A percentile compares a stretch with the other conserved stretches of the same genome.
Evolutionary conservation across 2,797 vertebrate genomes (phyloP).

Genomic region (Chrosomus eos): DNA sequence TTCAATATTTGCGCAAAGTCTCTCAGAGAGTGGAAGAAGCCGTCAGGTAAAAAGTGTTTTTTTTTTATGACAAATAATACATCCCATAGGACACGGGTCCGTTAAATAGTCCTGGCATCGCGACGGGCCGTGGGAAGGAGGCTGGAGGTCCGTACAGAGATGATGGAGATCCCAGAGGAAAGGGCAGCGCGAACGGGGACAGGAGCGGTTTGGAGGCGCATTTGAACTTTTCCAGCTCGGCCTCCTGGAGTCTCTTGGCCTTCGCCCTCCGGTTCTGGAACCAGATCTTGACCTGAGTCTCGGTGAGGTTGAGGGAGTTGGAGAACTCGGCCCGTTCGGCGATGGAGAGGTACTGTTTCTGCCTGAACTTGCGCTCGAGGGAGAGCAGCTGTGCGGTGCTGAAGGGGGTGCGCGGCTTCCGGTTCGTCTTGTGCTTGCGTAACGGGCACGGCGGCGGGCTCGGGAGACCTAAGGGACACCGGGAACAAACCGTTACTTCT

Average conservation of each 20-base stretch:
- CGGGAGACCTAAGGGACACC: constrained; percentile 73
- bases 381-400: constrained; percentile 87
- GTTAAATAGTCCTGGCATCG: constrained; percentile 82
- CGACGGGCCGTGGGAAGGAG: constrained; percentile 78
- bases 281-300: constrained; percentile 90
- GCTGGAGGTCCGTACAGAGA: constrained; percentile 74
- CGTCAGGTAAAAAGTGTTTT: constrained; percentile 26
- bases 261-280: constrained; percentile 88
- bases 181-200: constrained; percentile 83
- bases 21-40: constrained; percentile 39
- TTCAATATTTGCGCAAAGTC: not conserved
- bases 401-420: constrained; percentile 87
- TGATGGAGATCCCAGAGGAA: constrained; percentile 80
- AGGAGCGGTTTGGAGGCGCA: constrained; percentile 82
- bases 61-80: constrained; percentile 85
- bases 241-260: constrained; percentile 86
- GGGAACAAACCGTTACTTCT: not conserved
- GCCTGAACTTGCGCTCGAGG: constrained; percentile 86
- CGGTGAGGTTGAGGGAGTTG: constrained; percentile 85
- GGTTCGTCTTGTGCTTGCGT: constrained; percentile 88
- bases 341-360: constrained; percentile 88
- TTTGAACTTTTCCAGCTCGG: constrained; percentile 85
- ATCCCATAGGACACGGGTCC: constrained; percentile 85
- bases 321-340: constrained; percentile 87
- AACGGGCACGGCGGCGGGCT: constrained; percentile 82